Evolutionary conservation across 1,140 invertebrate genomes (phyloP).

Genomic region (Drosophila bifasciata): DNA sequence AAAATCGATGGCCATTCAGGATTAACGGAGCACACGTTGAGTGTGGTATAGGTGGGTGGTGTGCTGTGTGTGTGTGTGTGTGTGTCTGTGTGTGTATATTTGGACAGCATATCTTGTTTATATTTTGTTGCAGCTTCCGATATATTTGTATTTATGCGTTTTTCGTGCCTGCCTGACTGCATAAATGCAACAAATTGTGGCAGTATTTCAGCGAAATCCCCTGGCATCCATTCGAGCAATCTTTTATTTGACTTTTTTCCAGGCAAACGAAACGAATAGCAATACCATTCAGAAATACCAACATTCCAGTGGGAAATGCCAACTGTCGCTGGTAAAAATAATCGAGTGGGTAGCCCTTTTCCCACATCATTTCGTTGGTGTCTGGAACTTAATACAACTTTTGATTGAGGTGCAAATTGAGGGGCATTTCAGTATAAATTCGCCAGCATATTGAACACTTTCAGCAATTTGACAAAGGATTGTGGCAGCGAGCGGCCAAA

Average conservation of each 20-base stretch:
- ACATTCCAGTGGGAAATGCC: constrained; percentile 18
- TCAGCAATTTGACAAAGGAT: too few species aligned
- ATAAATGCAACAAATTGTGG: constrained; percentile 30
- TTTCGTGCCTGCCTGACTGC: constrained; percentile 24
- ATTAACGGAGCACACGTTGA: background rate
- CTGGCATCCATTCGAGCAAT: constrained; percentile 4
- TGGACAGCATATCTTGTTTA: constrained; percentile 46
- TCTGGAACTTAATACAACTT: constrained; percentile 32
- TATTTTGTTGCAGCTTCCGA: constrained; percentile 33
- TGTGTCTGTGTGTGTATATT: constrained; percentile 15
- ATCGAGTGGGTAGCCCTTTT: constrained; percentile 14
- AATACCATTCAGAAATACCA: constrained; percentile 30
- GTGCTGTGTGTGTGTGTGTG: background rate
- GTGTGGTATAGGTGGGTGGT: background rate
- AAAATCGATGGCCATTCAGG: constrained; percentile 43
- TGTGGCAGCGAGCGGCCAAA: background rate
- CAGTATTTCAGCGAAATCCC: constrained; percentile 17
- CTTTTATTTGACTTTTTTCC: constrained; percentile 13
- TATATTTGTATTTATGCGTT: constrained; percentile 24
- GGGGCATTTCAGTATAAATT: constrained; percentile 15
- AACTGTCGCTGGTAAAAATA: background rate
- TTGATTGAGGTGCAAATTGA: constrained; percentile 44
- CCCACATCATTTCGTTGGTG: constrained; percentile 6
- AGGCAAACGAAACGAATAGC: constrained; percentile 1
- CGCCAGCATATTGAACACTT: background rate